Percentiles rank a stretch among this genome's conserved stretches.
Evolutionary conservation across 1,140 invertebrate species (phyloP).

Genomic region (Homalodisca vitripennis): DNA sequence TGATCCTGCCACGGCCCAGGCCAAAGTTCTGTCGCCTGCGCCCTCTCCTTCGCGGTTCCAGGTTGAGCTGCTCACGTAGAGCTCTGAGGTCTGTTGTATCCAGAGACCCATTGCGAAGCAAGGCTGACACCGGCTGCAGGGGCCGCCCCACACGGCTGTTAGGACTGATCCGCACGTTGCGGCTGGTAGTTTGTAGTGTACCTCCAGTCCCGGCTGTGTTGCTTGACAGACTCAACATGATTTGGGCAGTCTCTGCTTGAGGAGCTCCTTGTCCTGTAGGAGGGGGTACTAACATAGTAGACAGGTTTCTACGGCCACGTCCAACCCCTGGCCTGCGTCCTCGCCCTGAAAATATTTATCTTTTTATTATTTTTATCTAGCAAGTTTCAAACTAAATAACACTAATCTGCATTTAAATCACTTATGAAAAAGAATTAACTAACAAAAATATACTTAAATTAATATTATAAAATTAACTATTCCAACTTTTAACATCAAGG

Average conservation of each 20-base stretch:
- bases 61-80: slow-evolving; percentile 15
- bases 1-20: slow-evolving; percentile 31
- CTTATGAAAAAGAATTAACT: too few relatives aligned
- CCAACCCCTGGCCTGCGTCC: slow-evolving; percentile 36
- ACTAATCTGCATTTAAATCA: too few relatives aligned
- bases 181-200: slow-evolving; percentile 35
- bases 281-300: slow-evolving; percentile 23
- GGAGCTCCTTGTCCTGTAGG: slow-evolving; percentile 34
- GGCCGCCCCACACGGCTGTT: slow-evolving; percentile 3
- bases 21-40: slow-evolving; percentile 30
- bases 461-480: too few relatives aligned
- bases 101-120: slow-evolving; percentile 17
- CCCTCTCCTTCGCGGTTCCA: slow-evolving; percentile 36
- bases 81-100: slow-evolving; percentile 4
- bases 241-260: slow-evolving; percentile 44
- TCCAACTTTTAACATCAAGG: too few relatives aligned
- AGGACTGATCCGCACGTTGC: slow-evolving; percentile 35
- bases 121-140: slow-evolving; percentile 9
- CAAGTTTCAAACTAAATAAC: too few relatives aligned
- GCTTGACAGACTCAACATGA: slow-evolving; percentile 43
- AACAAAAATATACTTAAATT: too few relatives aligned
- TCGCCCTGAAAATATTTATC: slow-evolving; percentile 30
- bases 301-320: slow-evolving; percentile 29
- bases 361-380: too few relatives aligned
- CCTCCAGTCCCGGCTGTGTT: slow-evolving; percentile 27